phyloP scores from a whole-genome alignment of 30 jellyfish, hydroid and myxozoan genomes.

The Cassiopea andromeda region DNA sequence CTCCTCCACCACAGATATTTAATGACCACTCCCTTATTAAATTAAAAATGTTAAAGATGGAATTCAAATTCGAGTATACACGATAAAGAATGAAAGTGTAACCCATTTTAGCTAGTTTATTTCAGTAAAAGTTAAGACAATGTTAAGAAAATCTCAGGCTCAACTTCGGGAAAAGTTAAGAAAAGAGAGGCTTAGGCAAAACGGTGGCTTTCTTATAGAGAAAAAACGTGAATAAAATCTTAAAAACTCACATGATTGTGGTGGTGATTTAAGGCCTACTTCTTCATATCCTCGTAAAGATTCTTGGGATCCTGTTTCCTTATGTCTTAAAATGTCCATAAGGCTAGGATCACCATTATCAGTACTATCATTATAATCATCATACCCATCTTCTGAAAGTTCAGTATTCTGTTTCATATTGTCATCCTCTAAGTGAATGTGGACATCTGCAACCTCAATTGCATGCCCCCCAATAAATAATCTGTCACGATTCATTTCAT shows the following conservation, averaged over 20 bases:
- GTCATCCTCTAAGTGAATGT: constrained; percentile 15
- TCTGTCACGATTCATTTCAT: constrained; percentile 16
- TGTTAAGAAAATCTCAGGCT: too few species aligned
- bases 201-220: background rate
- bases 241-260: background rate
- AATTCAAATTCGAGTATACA: too few species aligned
- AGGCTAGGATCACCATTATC: constrained; percentile 53
- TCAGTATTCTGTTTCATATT: background rate
- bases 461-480: constrained; percentile 60
- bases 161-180: too few species aligned
- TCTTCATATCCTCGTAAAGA: background rate
- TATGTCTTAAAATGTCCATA: constrained; percentile 17
- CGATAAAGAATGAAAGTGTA: too few species aligned
- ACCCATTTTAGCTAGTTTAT: too few species aligned
- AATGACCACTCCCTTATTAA: too few species aligned
- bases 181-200: too few species aligned
- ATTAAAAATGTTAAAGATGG: too few species aligned
- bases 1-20: too few species aligned
- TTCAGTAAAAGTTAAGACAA: too few species aligned
- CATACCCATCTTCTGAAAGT: constrained; percentile 1
- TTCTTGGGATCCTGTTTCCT: constrained; percentile 7
- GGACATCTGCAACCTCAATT: constrained; percentile 59
- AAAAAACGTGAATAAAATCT: background rate
- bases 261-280: background rate
- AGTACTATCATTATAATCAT: constrained; percentile 38